phyloP scores from a whole-genome alignment of 2,113 vertebrate genomes.

The Cichladusa arquata region DNA sequence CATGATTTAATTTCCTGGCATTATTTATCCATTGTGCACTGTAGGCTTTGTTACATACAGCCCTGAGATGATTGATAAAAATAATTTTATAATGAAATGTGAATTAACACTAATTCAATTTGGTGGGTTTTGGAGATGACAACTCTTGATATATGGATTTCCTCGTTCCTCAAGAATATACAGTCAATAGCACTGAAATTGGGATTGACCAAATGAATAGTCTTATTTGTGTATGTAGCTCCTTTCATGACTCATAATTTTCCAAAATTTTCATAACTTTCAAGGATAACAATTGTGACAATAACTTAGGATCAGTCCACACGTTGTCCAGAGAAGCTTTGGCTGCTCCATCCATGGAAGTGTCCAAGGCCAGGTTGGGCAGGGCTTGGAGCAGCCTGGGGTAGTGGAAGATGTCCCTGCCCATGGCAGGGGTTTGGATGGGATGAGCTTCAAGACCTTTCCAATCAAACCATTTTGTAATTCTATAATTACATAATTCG shows the following conservation, averaged over 20 bases:
- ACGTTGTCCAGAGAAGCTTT: neutral
- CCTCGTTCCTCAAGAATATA: conserved; percentile 11
- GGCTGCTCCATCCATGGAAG: neutral
- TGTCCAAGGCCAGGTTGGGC: neutral
- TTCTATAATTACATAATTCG: neutral
- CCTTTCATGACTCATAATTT: neutral
- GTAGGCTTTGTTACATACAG: neutral
- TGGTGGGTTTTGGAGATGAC: conserved; percentile 17
- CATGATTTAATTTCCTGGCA: conserved; percentile 34
- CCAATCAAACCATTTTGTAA: neutral
- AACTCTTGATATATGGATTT: conserved; percentile 21
- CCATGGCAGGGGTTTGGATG: neutral
- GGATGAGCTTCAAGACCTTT: neutral
- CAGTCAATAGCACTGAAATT: conserved; percentile 22
- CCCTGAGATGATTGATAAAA: conserved; percentile 24
- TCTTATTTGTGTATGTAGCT: neutral
- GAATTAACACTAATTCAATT: conserved; percentile 51
- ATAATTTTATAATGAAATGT: conserved; percentile 39
- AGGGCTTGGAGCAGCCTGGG: neutral
- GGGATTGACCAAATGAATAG: neutral
- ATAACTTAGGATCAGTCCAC: neutral
- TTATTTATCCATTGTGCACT: neutral
- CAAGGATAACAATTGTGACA: neutral
- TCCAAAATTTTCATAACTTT: neutral
- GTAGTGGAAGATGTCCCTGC: neutral